Base-by-base conservation (phyloP, 1,140 invertebrate genomes). In the Parapsyche elsis region DNA sequence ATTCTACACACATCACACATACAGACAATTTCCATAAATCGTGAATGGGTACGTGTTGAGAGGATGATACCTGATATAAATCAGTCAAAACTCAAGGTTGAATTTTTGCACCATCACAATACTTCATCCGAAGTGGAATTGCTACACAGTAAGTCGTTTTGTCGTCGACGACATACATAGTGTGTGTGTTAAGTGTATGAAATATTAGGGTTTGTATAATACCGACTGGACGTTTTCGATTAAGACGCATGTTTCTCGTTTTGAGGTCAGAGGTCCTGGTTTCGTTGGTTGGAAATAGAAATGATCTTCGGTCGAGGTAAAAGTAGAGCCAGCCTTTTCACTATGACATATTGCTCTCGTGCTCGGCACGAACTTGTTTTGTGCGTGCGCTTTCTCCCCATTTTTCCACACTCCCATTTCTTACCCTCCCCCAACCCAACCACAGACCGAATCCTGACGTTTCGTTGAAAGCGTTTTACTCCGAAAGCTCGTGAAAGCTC, bases 171-270 rank as follows among this genome's bases (percentile, higher is more conserved):
- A 38, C 30, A 38, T 38, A n/a, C n/a, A n/a, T n/a, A n/a, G n/a
- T 38, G 1, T 38, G 16, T 16, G 10, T 12, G 49, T 21, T 23
- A 67, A 67, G 10, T 12, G 23, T 67, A 30, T 67, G 24, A 67
- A 67, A 67, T 67, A 67, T 67, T 67, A 67, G 64, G 24, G 64
- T 24, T 23, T 23, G 24, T 26, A 67, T 38, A 38, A 24, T 67
- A 67, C 64, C 23, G 64, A 67, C 9, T 67, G 10, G 64, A 67
- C 45, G 21, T 49, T 73, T 73, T 73, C 71, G 71, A 73, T 73
- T 73, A 73, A 73, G 71, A 73, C 71, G 45, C 38, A 73, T 73
- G 71, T 38, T 46, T n/a, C 23, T 49, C 71, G 71, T 14, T 23
- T 26, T 14, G 10, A 26, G 10, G 64, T 12, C 9, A 23, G 19